Evolutionary conservation across 2,113 vertebrate genomes (phyloP), one percentile per base, ranked within the genome.

Genomic region (Elgaria multicarinata): DNA sequence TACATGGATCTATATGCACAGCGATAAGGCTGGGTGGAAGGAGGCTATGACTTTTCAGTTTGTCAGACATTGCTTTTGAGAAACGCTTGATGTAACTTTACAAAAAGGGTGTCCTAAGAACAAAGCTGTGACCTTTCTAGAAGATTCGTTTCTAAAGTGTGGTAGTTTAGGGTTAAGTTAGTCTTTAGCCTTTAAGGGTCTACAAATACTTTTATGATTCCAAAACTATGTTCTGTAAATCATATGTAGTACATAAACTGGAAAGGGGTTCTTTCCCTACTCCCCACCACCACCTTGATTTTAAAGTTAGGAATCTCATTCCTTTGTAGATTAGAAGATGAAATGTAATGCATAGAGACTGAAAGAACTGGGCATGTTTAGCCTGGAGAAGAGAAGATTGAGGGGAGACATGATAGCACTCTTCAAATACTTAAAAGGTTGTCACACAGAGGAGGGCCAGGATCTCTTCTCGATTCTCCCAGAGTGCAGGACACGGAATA

Each of bases 1-100:
- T 81, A 83, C 92, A 88, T 2, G 39, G 79, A 86, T 86, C 90
- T 93, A 71, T 67, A 64, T 87, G 82, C 36, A 39, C 12, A 55
- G 20, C 39, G 4, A 12, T 75, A 36, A 16, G n/a, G 71, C 24
- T 6, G 36, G 62, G 14, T 31, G 31, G 36, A 31, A 28, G 50
- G 12, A 31, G 33, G 90, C 89, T 95, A 93, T 95, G 93, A 92
- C 91, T 92, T 87, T 90, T 93, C 85, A 93, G 92, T 64, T 92
- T 90, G 90, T 26, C 94, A 87, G 87, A 50, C 91, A 75, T n/a
- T 87, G 50, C 87, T 33, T 91, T 93, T 94, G 64, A 91, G 79
- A 93, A 67, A 92, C 18, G 53, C 89, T 89, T 62, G 82, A 39
- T 2, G 64, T 22, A 87, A 87, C 28, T 93, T 36, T 64, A 10